A percentile compares a stretch with the other conserved stretches of the same genome.
Conservation (phyloP, 2,888 invertebrate genomes). For the Ennomos quercinarius region DNA sequence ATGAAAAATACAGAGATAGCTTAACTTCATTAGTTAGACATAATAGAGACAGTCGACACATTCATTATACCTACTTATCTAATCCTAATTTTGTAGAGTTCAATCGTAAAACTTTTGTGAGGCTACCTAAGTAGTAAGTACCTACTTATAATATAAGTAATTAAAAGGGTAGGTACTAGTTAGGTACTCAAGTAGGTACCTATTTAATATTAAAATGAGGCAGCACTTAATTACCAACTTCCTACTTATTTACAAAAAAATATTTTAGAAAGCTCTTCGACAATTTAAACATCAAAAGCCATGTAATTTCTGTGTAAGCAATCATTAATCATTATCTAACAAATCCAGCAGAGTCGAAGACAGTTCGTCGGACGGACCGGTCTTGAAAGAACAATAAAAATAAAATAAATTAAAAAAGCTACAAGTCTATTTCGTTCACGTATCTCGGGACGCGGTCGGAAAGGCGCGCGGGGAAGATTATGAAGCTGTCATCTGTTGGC, state of each 20-base stretch:
- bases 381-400: constrained; percentile 54
- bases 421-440: constrained; percentile 71
- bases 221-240: not conserved
- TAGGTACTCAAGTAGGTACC: not conserved
- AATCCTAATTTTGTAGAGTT: no score
- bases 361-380: constrained; percentile 62
- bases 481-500: constrained; percentile 75
- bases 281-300: constrained; percentile 24
- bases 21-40: no score
- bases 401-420: constrained; percentile 72
- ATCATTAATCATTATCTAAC: constrained; percentile 52
- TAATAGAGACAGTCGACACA: no score
- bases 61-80: no score
- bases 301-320: constrained; percentile 41
- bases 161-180: no score
- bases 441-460: constrained; percentile 45
- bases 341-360: constrained; percentile 55
- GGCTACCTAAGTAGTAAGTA: no score
- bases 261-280: constrained; percentile 16
- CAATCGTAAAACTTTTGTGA: no score
- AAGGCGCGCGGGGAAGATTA: constrained; percentile 61
- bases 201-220: not conserved
- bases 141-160: no score
- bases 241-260: not conserved
- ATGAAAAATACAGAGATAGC: no score